Evolutionary conservation across 2,113 vertebrate species (phyloP).

Genomic region (Myiagra hebetior): DNA sequence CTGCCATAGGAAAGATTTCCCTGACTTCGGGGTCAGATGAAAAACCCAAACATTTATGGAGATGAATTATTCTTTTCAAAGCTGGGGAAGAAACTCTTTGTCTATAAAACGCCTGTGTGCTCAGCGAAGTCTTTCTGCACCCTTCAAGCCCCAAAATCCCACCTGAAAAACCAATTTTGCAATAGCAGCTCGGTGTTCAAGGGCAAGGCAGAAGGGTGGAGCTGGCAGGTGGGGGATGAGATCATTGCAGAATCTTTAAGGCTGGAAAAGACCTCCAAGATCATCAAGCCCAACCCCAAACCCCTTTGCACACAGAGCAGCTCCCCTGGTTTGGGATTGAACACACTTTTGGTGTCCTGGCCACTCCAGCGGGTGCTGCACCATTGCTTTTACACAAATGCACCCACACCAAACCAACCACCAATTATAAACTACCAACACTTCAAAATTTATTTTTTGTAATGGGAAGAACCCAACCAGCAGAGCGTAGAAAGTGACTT

Average conservation of each 20-base stretch:
- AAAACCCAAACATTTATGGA: not conserved
- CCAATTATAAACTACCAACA: not conserved
- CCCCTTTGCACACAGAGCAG: not conserved
- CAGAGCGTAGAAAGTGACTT: not conserved
- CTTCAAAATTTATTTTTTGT: not conserved
- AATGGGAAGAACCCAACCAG: not conserved
- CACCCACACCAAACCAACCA: not conserved
- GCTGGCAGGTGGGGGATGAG: not conserved
- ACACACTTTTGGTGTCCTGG: fast-evolving
- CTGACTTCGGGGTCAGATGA: not conserved
- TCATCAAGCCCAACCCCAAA: not conserved
- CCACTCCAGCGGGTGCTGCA: not conserved
- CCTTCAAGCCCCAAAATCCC: not conserved
- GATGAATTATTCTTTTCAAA: not conserved
- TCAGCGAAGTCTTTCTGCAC: not conserved
- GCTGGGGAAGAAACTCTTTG: not conserved
- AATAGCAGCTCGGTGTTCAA: fast-evolving
- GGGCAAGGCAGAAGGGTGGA: not conserved
- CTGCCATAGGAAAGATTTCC: not conserved
- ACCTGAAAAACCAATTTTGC: not conserved
- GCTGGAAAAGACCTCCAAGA: not conserved
- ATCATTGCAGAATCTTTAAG: too few species aligned
- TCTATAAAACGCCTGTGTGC: not conserved
- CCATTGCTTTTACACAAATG: not conserved
- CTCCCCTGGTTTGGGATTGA: fast-evolving